Evolutionary conservation across 2,797 vertebrate genomes (phyloP), one percentile per base, ranked within the genome.

Genomic region (Neomorphus geoffroyi): DNA sequence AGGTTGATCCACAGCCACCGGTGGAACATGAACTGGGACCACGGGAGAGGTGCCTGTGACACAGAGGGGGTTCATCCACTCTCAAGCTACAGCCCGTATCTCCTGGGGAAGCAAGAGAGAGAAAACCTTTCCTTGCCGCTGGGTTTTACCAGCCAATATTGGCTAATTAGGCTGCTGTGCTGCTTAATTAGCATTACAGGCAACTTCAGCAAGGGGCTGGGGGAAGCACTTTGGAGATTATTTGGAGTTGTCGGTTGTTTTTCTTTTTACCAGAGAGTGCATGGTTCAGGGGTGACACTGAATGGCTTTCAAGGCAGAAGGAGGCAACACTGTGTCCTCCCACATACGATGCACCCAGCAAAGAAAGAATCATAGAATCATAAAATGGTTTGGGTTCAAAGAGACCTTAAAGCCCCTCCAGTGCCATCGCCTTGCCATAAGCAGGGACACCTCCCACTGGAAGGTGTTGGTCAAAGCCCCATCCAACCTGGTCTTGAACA

Each of bases 61-160:
- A 30, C 18, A 0, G 3, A 2, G 1, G 15, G 15, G 16, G 11
- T 32, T 64, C 45, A 27, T 8, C 27, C 10, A 10, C 19, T 16
- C 39, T 21, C 0, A 0, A 60, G 17, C 18, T 28, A 22, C 30
- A 27, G 17, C 15, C 37, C 18, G 1, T 0, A 0, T 17, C 57
- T 72, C 23, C 37, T 54, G 10, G 41, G 30, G 21, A 60, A 74
- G 18, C 39, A 22, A 62, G 23, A 43, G 10, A 28, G 35, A 24
- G 1, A 17, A 71, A 94, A 56, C 9, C 16, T 41, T 67, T 33
- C 37, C 23, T 83, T 18, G 7, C 41, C 83, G 69, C 24, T 66
- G 50, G 32, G 53, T 80, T 91, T 84, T 69, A n/a, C 43, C 66
- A 74, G 65, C 45, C 45, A 60, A 6, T 26, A 35, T 17, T 64